Evolutionary conservation across 2,888 invertebrate species (phyloP).

Genomic region (Dryocosmus kuriphilus): DNA sequence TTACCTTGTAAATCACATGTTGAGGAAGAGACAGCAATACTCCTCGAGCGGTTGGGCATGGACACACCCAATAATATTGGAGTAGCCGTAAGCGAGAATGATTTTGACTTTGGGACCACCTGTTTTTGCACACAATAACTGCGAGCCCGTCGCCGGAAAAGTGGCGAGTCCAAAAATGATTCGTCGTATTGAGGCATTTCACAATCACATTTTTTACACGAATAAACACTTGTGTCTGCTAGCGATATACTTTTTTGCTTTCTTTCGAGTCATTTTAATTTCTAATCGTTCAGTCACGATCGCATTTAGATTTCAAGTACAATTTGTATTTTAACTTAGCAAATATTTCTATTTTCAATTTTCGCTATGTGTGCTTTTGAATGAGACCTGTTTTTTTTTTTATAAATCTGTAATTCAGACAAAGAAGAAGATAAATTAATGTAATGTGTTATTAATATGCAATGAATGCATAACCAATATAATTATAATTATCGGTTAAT

Average conservation of each 20-base stretch:
- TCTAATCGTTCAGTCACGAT: not conserved
- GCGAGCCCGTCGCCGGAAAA: constrained; percentile 73
- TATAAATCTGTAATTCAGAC: not conserved
- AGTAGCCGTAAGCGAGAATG: constrained; percentile 71
- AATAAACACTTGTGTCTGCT: constrained; percentile 2
- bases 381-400: not conserved
- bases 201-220: constrained; percentile 27
- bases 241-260: not conserved
- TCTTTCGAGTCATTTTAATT: constrained; percentile 1
- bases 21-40: constrained; percentile 71
- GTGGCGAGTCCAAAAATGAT: constrained; percentile 73
- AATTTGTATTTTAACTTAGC: too few species aligned
- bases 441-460: not conserved
- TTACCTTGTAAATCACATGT: constrained; percentile 73
- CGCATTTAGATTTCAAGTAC: not conserved
- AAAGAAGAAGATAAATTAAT: not conserved
- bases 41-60: constrained; percentile 72
- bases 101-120: constrained; percentile 70
- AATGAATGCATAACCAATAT: too few species aligned
- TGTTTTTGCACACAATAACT: constrained; percentile 74
- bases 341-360: not conserved
- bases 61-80: constrained; percentile 73
- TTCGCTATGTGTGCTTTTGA: not conserved
- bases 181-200: constrained; percentile 76
- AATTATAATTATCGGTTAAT: not conserved